Base-by-base conservation (phyloP, 2,113 vertebrate species). In the Notarius lentiginosus region DNA sequence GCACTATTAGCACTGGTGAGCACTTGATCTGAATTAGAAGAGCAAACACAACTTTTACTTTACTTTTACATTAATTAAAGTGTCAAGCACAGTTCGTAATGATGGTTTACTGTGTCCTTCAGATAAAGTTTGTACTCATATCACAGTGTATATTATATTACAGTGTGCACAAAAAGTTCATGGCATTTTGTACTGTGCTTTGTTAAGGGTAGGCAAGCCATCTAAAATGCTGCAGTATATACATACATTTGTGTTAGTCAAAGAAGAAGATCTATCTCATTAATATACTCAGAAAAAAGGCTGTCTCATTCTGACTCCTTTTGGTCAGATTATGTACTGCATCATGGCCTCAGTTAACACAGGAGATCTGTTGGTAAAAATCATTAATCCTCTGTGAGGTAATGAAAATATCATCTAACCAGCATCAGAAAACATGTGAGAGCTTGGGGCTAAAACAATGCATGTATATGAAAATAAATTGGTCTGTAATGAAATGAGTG, bases 281-380 rank as follows among this genome's bases (percentile, higher is more conserved):
- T 22, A 61, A 41, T 47, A 61, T 14, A 61, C 20, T 24, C 9
- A n/a, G 4, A 12, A 34, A 41, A 61, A 81, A 7, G 5, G 10
- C 20, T 81, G 56, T 81, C 79, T 47, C 18, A 81, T 81, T 47
- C 79, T 81, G 79, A 22, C 56, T 47, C 56, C 79, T 81, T 41
- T 34, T 81, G 79, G 56, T 61, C 56, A 61, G 30, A 12, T 22
- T 60, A 14, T 61, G 56, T 47, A 81, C 20, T 56, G 53, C 53
- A 81, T 9, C 17, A 11, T 58, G 8, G 55, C 75, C n/a, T 18
- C 49, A 15, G 15, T 55, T 24, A 49, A 24, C 5, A 2, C 76
- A 56, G 11, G 7, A 58, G 7, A 12, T 22, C 18, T 47, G 56
- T 22, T 60, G 22, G 17, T 27, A 60, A 41, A 80, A 41, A 60